Evolutionary conservation across 2,113 vertebrate species (phyloP), one percentile per base, ranked within the genome.

Genomic region (Osmerus mordax): DNA sequence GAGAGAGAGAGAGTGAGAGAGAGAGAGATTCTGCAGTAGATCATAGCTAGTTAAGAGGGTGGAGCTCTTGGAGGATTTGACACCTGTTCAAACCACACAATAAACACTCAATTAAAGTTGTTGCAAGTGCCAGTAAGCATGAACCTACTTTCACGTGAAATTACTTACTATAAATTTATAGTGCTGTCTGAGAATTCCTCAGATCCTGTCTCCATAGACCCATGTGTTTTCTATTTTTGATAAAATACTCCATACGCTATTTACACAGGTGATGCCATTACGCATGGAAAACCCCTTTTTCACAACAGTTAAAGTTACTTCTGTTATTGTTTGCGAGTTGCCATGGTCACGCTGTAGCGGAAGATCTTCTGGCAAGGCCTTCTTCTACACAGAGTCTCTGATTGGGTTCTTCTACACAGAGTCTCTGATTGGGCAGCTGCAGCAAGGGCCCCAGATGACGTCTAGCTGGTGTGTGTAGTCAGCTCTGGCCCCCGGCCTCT

Each of bases 261-360:
- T 86, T 84, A 76, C 76, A 79, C 84, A 84, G 83, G 70, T 83
- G 83, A 83, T n/a, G 2, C 77, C 66, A 29, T 70, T 74, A 70
- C 76, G 71, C 23, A 28, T 62, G 60, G 29, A 15, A 29, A 28
- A 28, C 12, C 23, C 28, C 14, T 29, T 28, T 15, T 15, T 12
- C 19, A 62, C 12, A 29, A 23, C 28, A 29, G 23, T 7, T 15
- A 28, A 14, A 28, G 60, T 62, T 62, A 62, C 23, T 14, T 47
- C 60, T 70, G 68, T 4, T 70, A 52, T 13, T 72, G 63, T 67
- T 71, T 23, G 32, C 18, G 56, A 53, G 81, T 76, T 36, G 79
- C 63, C 72, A 82, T 76, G 75, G 81, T 16, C 65, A 84, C 68
- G 25, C 62, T 60, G 3, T 12, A 23, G n/a, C 41, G 41, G 32